These are phyloP conservation scores for Acronicta psi DNA, from an alignment of 2,888 invertebrate genomes.

Conservation along the genomic window DNA sequence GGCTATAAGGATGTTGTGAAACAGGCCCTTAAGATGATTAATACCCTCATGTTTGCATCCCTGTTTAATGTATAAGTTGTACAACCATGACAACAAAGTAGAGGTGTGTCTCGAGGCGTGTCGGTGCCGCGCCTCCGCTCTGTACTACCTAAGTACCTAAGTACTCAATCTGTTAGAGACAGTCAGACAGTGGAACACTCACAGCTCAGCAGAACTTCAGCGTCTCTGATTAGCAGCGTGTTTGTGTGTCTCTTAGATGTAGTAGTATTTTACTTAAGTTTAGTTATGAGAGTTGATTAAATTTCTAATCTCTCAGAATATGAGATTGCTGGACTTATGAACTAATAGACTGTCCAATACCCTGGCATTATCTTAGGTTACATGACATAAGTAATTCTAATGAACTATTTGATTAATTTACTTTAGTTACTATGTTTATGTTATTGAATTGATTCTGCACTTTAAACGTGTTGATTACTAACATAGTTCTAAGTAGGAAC, in stretches of 20 bases:
- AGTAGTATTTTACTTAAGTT: neutral
- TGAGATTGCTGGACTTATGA: no score
- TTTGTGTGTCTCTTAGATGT: neutral
- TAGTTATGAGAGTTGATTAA: neutral
- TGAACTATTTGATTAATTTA: no score
- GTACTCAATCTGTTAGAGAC: constrained; percentile 16
- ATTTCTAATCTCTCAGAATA: no score
- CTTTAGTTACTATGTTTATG: no score
- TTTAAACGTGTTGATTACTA: no score
- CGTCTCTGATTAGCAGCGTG: constrained; percentile 19
- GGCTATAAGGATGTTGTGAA: no score
- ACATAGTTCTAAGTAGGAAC: no score
- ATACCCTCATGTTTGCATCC: neutral
- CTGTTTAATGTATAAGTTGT: neutral
- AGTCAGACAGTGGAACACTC: neutral
- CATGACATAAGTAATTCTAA: no score
- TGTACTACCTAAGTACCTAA: neutral
- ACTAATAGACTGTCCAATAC: no score
- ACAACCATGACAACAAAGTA: constrained; percentile 16
- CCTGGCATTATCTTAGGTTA: no score
- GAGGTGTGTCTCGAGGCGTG: neutral
- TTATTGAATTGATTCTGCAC: no score
- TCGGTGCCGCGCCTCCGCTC: neutral
- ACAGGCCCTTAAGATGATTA: no score
- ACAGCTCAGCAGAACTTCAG: neutral